Percentiles rank a stretch among this genome's conserved stretches.
These are phyloP conservation scores for Hydropotes inermis DNA, from an alignment of 2,113 vertebrate species.

Conservation along the genomic window DNA sequence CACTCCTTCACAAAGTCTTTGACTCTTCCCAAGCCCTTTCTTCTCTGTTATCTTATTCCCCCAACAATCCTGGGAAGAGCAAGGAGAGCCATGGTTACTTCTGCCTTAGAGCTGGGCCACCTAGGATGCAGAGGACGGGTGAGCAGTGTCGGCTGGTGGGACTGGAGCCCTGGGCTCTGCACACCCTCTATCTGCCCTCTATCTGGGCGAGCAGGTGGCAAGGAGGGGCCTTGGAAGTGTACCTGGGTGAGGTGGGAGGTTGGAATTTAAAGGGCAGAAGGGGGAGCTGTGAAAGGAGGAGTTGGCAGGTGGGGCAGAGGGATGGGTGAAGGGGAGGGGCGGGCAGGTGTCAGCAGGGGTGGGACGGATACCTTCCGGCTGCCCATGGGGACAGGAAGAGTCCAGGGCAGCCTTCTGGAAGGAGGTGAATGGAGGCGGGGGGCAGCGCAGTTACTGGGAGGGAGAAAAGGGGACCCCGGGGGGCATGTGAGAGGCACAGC, in stretches of 20 bases:
- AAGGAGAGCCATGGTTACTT: neutral
- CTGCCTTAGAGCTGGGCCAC: neutral
- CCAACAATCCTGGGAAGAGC: neutral
- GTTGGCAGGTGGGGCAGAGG: neutral
- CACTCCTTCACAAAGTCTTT: neutral
- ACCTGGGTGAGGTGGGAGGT: neutral
- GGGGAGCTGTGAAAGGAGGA: neutral
- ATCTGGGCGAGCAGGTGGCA: neutral
- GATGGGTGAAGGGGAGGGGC: rapidly evolving
- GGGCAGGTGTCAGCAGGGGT: neutral
- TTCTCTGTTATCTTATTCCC: neutral
- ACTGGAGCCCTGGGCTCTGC: neutral
- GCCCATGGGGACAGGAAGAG: neutral
- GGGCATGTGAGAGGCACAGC: neutral
- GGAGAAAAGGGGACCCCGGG: neutral
- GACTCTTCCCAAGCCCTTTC: neutral
- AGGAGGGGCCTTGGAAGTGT: neutral
- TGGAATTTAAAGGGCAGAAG: neutral
- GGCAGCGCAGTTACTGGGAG: no score
- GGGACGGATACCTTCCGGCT: neutral
- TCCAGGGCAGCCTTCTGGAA: neutral
- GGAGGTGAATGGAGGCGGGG: neutral
- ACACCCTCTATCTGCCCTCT: neutral
- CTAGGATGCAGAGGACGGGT: neutral
- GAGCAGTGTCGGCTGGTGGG: no score